Percentiles rank a stretch among this genome's conserved stretches.
Evolutionary conservation across 2,797 vertebrate genomes (phyloP).

Genomic region (Mareca penelope): DNA sequence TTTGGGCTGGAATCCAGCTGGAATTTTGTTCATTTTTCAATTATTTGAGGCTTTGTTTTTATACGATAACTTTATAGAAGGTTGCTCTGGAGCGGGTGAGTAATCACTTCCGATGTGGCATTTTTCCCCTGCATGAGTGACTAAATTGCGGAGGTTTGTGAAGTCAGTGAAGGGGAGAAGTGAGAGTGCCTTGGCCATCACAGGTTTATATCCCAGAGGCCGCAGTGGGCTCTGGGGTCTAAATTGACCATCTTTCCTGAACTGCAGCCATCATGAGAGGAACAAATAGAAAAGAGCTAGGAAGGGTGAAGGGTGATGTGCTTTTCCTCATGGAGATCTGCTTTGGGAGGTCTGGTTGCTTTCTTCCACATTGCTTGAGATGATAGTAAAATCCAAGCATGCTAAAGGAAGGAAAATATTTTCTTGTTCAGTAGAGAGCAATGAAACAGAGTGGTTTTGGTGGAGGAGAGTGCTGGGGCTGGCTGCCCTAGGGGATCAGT

Average conservation of each 20-base stretch:
- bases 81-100: background rate
- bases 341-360: background rate
- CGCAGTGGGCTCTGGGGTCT: fast-evolving
- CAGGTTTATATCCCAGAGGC: background rate
- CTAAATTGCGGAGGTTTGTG: background rate
- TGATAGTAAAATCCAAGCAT: background rate
- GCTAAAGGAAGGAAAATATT: background rate
- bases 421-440: background rate
- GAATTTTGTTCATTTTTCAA: background rate
- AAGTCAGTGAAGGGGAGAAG: background rate
- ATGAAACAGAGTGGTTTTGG: background rate
- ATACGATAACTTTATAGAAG: background rate
- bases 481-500: background rate
- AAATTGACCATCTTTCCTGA: background rate
- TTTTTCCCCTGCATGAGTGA: background rate
- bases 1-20: background rate
- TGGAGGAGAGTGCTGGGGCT: background rate
- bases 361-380: background rate
- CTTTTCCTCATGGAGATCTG: background rate
- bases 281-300: background rate
- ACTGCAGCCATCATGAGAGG: background rate
- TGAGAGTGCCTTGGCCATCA: background rate
- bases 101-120: fast-evolving
- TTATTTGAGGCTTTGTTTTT: background rate
- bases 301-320: background rate